A percentile compares a stretch with the other conserved stretches of the same genome.
Evolutionary conservation across 2,888 invertebrate species (phyloP).

Genomic region (Xestoiulus laeticollis): DNA sequence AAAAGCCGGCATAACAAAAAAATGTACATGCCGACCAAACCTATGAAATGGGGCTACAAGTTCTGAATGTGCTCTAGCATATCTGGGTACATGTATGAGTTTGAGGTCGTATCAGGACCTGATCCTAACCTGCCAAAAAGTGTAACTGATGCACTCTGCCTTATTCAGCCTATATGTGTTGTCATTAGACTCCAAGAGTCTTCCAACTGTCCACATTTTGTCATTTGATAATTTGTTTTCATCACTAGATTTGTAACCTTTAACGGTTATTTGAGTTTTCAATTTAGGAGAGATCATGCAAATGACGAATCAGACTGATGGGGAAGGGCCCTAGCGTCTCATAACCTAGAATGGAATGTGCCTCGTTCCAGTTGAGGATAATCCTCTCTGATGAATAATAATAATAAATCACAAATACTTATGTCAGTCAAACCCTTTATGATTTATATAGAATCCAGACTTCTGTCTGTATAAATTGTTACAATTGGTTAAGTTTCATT

Average conservation of each 20-base stretch:
- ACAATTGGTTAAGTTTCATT: no score
- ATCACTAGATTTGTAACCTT: conserved; percentile 29
- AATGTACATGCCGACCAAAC: conserved; percentile 55
- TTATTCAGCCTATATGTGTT: conserved; percentile 48
- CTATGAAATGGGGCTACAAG: conserved; percentile 54
- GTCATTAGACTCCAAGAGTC: conserved; percentile 47
- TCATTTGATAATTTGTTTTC: conserved; percentile 47
- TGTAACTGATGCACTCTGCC: conserved; percentile 47
- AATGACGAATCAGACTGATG: no score
- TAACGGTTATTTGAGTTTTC: no score
- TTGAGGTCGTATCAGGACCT: conserved; percentile 40
- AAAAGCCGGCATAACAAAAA: conserved; percentile 45
- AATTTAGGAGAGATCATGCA: no score
- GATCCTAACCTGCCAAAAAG: conserved; percentile 47
- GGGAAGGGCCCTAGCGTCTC: no score
- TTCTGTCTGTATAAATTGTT: no score
- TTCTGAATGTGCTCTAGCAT: conserved; percentile 57
- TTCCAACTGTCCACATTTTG: conserved; percentile 47
- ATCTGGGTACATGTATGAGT: conserved; percentile 55
- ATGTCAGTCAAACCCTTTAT: no score
- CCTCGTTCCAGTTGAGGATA: no score
- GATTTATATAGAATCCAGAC: no score
- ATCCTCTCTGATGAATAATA: no score
- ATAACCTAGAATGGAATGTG: no score
- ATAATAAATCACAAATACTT: no score